Base-by-base conservation (phyloP, 2,113 vertebrate genomes). In the Alces alces region DNA sequence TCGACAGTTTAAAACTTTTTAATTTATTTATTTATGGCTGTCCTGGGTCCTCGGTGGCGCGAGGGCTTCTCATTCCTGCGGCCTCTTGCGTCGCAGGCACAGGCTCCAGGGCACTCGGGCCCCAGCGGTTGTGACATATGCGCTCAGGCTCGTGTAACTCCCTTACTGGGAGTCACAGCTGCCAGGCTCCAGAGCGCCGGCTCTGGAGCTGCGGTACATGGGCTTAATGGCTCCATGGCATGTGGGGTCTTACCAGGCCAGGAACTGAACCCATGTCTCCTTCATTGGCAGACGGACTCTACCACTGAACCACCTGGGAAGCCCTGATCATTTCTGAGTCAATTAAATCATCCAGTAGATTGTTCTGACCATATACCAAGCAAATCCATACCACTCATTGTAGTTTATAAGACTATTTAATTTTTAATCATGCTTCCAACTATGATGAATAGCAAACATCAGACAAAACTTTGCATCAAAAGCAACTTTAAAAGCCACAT, bases 161-260 rank as follows among this genome's bases (percentile, higher is more conserved):
- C 64, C 64, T 36, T 1, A 1, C 64, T 36, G 17, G 64, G 17
- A 2, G 21, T 27, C 2, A 1, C 6, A 3, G 70, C 70, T 14
- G 36, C 39, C 23, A 27, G 70, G 39, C 36, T 76, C 12, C 15
- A 7, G 36, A 15, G 23, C 70, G 7, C 6, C 5, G 12, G n/a
- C 66, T 12, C 66, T 21, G 66, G 6, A 6, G n/a, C 64, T 36
- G 64, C 0, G 17, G 64, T 6, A 10, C 2, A 0, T 2, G 19
- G 36, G 23, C 1, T 3, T 27, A 27, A 43, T 0, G 10, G 23
- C 23, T 27, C 70, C 36, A 7, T 0, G 39, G 70, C 23, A 4
- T 2, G 23, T 27, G 23, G 70, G 70, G 14, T 43, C 70, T 76
- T 0, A 27, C 36, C 70, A 76, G 70, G 27, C 39, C 70, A 43